These are phyloP conservation scores for Amphipyra berbera DNA, from an alignment of 2,888 invertebrate species.

Conservation along the genomic window DNA sequence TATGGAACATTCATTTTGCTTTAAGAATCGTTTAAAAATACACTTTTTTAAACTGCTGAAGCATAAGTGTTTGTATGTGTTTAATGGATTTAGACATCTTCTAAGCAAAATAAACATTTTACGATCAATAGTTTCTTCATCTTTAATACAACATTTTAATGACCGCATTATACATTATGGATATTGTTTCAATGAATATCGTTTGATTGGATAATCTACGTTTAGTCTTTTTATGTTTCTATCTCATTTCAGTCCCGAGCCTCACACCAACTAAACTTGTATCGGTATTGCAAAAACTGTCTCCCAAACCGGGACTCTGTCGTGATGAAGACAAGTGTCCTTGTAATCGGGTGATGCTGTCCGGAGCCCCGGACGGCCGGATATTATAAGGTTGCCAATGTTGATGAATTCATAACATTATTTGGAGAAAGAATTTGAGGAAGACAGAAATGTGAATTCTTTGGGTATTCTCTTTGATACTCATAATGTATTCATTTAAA, in stretches of 20 bases:
- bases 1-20: too few relatives aligned
- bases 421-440: not conserved
- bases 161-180: too few relatives aligned
- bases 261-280: not conserved
- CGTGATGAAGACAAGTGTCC: slow-evolving; percentile 23
- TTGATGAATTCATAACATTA: not conserved
- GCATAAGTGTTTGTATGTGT: too few relatives aligned
- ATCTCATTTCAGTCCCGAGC: not conserved
- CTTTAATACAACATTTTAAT: too few relatives aligned
- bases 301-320: slow-evolving; percentile 18
- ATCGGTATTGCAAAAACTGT: slow-evolving; percentile 12
- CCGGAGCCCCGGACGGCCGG: not conserved
- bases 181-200: too few relatives aligned
- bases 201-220: not conserved
- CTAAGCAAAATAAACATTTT: too few relatives aligned
- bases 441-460: not conserved
- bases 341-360: slow-evolving; percentile 21
- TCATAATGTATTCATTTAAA: too few relatives aligned
- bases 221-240: not conserved
- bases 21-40: too few relatives aligned
- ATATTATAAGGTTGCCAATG: not conserved
- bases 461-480: too few relatives aligned
- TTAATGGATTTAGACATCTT: too few relatives aligned
- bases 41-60: too few relatives aligned
- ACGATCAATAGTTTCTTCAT: too few relatives aligned